Evolutionary conservation across 2,797 vertebrate genomes (phyloP), one percentile per base, ranked within the genome.

Genomic region (Eremophila alpestris): DNA sequence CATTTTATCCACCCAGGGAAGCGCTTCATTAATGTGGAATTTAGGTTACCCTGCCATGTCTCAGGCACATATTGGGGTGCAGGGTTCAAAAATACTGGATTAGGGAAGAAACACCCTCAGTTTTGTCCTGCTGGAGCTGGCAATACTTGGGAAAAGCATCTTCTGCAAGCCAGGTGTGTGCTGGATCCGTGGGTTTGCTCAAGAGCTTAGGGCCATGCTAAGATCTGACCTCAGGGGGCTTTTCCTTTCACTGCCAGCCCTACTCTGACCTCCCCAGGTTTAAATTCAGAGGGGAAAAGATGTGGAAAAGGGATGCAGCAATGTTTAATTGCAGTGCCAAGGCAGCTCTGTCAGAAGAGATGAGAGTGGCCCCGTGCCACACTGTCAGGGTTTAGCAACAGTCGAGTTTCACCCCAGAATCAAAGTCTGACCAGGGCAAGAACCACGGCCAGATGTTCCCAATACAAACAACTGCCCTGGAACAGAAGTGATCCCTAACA

Each of bases 121-220:
- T 49, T 65, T 26, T 29, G 26, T n/a, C 38, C 52, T 10, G 1
- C 17, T 16, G 30, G 40, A 70, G 75, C n/a, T 48, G 46, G 63
- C 10, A 26, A 13, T 17, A 7, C 23, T 58, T 21, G 34, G 54
- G 60, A 56, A 75, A 82, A 45, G 0, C 6, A 4, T 17, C n/a
- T 22, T 20, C 34, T 55, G 24, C 41, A 30, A 26, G 13, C 45
- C 83, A 74, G 26, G 10, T 4, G 8, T 0, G 7, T 9, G 18
- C 13, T 43, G 32, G 9, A n/a, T 6, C 55, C 2, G 0, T 1
- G n/a, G 2, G n/a, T 29, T 5, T 22, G 29, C 0, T 3, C 49
- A 26, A 36, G 17, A 9, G 2, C 67, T 40, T 6, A 3, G 19
- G 36, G 60, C 32, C 24, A 16, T 2, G 3, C 41, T 6, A 10